Percentiles rank a stretch among this genome's conserved stretches.
These are phyloP conservation scores for Pipistrellus pipistrellus DNA, from an alignment of 2,797 vertebrate species.

Conservation along the genomic window DNA sequence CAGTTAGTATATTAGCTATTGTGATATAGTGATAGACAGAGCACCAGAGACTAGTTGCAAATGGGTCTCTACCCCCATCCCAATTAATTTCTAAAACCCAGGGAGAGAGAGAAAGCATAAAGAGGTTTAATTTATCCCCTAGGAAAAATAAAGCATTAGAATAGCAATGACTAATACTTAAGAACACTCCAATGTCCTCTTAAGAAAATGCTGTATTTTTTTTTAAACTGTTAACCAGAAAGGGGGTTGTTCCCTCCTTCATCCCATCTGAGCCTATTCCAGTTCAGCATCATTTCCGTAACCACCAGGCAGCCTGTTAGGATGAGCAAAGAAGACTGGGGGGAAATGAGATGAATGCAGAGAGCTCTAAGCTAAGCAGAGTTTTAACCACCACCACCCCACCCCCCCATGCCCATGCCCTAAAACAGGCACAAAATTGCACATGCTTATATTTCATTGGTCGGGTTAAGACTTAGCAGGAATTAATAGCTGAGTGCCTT, in stretches of 20 bases:
- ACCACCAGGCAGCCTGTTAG: conserved; percentile 51
- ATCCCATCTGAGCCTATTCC: neutral
- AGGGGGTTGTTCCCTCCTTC: neutral
- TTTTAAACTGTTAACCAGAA: conserved; percentile 36
- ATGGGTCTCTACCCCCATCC: neutral
- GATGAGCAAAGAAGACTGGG: conserved; percentile 43
- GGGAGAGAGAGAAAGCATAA: neutral
- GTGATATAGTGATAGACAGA: neutral
- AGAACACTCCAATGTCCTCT: neutral
- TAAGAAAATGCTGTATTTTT: neutral
- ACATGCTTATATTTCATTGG: conserved; percentile 56
- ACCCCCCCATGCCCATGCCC: conserved; percentile 13
- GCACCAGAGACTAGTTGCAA: neutral
- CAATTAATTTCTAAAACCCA: conserved; percentile 21
- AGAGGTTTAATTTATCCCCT: neutral
- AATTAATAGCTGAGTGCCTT: conserved; percentile 72
- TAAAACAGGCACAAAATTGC: conserved; percentile 75
- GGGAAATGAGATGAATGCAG: conserved; percentile 15
- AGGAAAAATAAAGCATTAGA: conserved; percentile 48
- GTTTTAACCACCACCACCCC: neutral
- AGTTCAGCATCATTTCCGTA: neutral
- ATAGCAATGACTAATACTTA: conserved; percentile 17
- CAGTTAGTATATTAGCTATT: neutral
- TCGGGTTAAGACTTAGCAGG: conserved; percentile 67
- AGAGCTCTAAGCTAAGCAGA: conserved; percentile 35